Conservation (phyloP, 2,888 invertebrate genomes). For the Horisme vitalbata region DNA sequence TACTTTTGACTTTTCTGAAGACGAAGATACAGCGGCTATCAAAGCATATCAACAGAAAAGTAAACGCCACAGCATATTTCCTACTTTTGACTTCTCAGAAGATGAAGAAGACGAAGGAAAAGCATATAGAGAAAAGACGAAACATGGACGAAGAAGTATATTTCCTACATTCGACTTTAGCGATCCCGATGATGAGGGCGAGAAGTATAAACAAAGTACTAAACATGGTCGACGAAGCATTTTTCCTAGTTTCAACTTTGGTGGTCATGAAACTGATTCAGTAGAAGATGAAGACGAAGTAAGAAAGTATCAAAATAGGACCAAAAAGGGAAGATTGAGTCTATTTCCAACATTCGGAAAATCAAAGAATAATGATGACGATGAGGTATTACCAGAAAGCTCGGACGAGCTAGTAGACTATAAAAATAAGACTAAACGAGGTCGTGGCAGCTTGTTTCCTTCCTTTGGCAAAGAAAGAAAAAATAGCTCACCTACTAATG, state of each 20-base stretch:
- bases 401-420: constrained; percentile 73
- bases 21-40: constrained; percentile 35
- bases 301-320: constrained; percentile 68
- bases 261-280: constrained; percentile 64
- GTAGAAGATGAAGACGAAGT: constrained; percentile 70
- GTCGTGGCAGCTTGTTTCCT: constrained; percentile 68
- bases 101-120: constrained; percentile 63
- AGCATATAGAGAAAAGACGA: constrained; percentile 65
- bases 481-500: constrained; percentile 53
- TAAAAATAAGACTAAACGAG: constrained; percentile 66
- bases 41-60: constrained; percentile 48
- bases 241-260: constrained; percentile 71
- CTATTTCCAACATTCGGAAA: constrained; percentile 72
- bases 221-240: constrained; percentile 68
- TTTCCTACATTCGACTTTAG: constrained; percentile 73
- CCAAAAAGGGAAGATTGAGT: constrained; percentile 69
- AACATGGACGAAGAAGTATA: constrained; percentile 65
- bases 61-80: constrained; percentile 68
- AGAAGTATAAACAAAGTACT: constrained; percentile 66
- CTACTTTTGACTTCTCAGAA: constrained; percentile 69
- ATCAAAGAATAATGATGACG: constrained; percentile 58
- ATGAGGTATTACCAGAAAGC: constrained; percentile 69
- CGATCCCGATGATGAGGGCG: constrained; percentile 62
- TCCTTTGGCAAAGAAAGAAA: constrained; percentile 72
- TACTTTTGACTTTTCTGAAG: constrained; percentile 61